A percentile compares a stretch with the other conserved stretches of the same genome.
phyloP scores from a whole-genome alignment of 2,797 vertebrate species.

The Myotis pilosus region DNA sequence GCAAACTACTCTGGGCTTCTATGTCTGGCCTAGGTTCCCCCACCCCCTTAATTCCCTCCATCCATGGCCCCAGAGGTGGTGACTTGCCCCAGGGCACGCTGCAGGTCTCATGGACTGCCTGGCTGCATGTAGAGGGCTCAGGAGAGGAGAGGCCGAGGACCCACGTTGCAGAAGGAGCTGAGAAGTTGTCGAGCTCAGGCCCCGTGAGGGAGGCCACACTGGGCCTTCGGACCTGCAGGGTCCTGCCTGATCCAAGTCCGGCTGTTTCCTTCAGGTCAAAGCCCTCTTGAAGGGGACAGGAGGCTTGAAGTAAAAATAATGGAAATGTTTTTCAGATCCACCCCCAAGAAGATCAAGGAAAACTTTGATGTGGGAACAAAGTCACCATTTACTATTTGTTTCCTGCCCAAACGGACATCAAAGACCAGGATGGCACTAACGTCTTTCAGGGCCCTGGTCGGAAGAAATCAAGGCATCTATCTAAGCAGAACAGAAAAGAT shows the following conservation, averaged over 20 bases:
- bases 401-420: not conserved
- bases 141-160: not conserved
- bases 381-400: not conserved
- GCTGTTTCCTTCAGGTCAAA: not conserved
- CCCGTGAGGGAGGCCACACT: accelerated
- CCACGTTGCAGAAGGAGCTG: accelerated
- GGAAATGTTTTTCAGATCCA: not conserved
- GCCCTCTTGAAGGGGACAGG: not conserved
- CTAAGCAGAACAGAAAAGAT: not conserved
- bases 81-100: not conserved
- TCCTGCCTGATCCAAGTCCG: not conserved
- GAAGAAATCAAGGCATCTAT: not conserved
- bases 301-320: not conserved
- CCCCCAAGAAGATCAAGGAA: not conserved
- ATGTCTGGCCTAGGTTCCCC: not conserved
- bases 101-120: not conserved
- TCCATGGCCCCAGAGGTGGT: not conserved
- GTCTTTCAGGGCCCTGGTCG: not conserved
- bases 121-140: not conserved
- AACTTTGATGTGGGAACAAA: not conserved
- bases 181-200: not conserved
- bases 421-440: not conserved
- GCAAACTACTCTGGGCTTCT: not conserved
- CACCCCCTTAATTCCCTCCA: not conserved
- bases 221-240: not conserved